Evolutionary conservation across 2,888 invertebrate genomes (phyloP).

Genomic region (Rhagonycha fulva): DNA sequence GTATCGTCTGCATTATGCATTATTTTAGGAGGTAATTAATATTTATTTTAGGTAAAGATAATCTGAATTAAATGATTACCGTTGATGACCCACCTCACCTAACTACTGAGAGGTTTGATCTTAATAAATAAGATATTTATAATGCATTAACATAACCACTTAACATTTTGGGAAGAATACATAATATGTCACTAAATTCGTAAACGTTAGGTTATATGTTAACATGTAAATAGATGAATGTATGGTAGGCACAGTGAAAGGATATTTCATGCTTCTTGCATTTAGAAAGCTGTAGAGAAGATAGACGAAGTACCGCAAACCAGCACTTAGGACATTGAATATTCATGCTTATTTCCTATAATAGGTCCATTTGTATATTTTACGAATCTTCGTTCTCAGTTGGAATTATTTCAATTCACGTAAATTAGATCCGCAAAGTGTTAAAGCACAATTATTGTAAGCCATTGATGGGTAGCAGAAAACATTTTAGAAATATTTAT

Average conservation of each 20-base stretch:
- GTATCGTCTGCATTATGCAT: too few species aligned
- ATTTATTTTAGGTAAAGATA: neutral
- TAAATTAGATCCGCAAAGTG: conserved; percentile 7
- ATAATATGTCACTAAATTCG: conserved; percentile 16
- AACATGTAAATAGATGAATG: conserved; percentile 28
- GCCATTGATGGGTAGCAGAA: conserved; percentile 14
- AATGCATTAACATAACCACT: conserved; percentile 10
- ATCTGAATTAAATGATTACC: neutral
- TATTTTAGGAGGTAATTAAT: too few species aligned
- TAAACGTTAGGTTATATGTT: conserved; percentile 17
- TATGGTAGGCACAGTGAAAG: conserved; percentile 25
- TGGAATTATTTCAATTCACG: conserved; percentile 9
- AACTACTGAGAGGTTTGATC: neutral
- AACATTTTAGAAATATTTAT: conserved; percentile 33
- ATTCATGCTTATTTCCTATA: conserved; percentile 27
- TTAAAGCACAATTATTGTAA: conserved; percentile 7
- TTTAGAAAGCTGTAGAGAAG: conserved; percentile 27
- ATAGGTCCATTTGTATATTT: conserved; percentile 28
- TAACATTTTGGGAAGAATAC: conserved; percentile 15
- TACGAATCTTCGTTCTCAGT: conserved; percentile 13
- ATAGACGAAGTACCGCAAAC: conserved; percentile 27
- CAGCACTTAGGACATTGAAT: conserved; percentile 29
- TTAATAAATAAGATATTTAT: neutral
- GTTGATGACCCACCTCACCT: neutral
- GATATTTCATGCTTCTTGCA: conserved; percentile 19